A percentile compares a stretch with the other conserved stretches of the same genome.
phyloP scores from a whole-genome alignment of 1,140 invertebrate species.

The Mamestra configurata region DNA sequence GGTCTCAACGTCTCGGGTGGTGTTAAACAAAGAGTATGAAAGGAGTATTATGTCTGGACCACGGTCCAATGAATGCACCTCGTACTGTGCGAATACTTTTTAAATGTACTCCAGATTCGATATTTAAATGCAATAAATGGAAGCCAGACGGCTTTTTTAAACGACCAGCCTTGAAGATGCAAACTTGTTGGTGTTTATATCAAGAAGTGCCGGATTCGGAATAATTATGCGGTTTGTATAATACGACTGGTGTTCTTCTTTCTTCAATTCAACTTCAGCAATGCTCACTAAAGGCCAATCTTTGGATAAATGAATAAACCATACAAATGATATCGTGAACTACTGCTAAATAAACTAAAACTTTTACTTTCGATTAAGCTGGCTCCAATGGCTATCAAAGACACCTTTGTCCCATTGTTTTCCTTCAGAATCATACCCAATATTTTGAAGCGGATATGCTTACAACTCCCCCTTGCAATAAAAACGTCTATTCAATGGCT shows the following conservation, averaged over 20 bases:
- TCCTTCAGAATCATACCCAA: constrained; percentile 41
- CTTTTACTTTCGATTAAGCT: constrained; percentile 32
- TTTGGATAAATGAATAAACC: neutral
- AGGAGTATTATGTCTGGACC: constrained; percentile 79
- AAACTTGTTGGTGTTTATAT: neutral
- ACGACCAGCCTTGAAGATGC: neutral
- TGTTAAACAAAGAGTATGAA: constrained; percentile 80
- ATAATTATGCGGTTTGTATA: neutral
- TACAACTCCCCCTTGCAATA: constrained; percentile 58
- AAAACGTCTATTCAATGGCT: constrained; percentile 54
- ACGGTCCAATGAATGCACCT: constrained; percentile 12
- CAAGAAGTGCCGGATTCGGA: neutral
- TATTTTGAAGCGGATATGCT: constrained; percentile 51
- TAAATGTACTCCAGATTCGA: neutral
- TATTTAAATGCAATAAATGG: constrained; percentile 32
- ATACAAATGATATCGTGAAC: neutral
- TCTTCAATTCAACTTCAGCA: neutral
- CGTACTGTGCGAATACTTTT: constrained; percentile 15
- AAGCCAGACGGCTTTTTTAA: constrained; percentile 18
- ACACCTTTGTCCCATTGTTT: constrained; percentile 36
- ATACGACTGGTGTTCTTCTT: neutral
- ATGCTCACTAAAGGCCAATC: neutral
- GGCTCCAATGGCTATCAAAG: neutral
- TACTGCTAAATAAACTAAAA: constrained; percentile 20
- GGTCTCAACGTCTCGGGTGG: constrained; percentile 70